Conservation (phyloP, 1,140 invertebrate species). For the Patella vulgata region DNA sequence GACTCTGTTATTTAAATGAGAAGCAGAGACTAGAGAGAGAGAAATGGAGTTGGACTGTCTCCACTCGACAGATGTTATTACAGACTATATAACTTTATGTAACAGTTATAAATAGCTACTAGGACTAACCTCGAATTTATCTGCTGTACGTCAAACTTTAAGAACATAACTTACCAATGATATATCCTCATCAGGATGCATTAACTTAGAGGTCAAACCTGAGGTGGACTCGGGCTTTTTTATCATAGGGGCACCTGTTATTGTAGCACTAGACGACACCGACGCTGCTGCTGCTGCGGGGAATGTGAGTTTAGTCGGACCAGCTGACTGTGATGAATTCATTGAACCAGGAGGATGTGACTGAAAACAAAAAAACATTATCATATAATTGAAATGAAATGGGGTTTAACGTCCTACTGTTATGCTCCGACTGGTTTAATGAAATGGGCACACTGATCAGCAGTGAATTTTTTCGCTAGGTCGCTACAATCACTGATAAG, state of each 20-base stretch:
- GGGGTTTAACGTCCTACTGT: too few species aligned
- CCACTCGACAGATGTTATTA: too few species aligned
- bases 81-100: too few species aligned
- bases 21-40: too few species aligned
- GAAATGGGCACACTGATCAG: too few species aligned
- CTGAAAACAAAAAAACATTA: slow-evolving; percentile 23
- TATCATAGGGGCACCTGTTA: slow-evolving; percentile 60
- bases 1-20: too few species aligned
- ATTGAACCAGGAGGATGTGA: slow-evolving; percentile 55
- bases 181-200: slow-evolving; percentile 94
- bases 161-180: slow-evolving; percentile 74
- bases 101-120: too few species aligned
- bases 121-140: too few species aligned
- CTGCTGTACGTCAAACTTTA: not conserved
- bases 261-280: slow-evolving; percentile 67
- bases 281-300: slow-evolving; percentile 69
- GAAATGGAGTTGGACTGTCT: too few species aligned
- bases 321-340: slow-evolving; percentile 68
- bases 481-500: too few species aligned
- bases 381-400: not conserved
- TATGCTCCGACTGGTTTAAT: too few species aligned
- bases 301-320: slow-evolving; percentile 49
- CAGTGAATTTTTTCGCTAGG: too few species aligned
- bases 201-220: slow-evolving; percentile 87
- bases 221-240: slow-evolving; percentile 80